Base-by-base conservation (phyloP, 2,113 vertebrate genomes). In the Rhadina sibilatrix region DNA sequence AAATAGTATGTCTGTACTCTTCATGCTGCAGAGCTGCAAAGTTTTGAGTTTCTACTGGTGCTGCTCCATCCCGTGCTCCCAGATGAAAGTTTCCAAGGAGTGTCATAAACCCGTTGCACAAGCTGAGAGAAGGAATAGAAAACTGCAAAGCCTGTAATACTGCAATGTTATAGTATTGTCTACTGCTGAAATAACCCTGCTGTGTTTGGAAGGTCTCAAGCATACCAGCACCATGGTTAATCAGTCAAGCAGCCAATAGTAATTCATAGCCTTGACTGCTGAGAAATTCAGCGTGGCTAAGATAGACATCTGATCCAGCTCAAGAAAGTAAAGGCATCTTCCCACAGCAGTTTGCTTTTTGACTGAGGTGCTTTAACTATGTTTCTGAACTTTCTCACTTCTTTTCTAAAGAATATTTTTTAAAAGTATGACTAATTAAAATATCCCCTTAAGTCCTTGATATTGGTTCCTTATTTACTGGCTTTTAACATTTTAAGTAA, bases 181-280 rank as follows among this genome's bases (percentile, higher is more conserved):
- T 88, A 5, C 52, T 94, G 85, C 85, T 64, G 83, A 72, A 87
- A 10, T 86, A 95, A 83, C 59, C 68, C 87, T 90, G 79, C 85
- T 94, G 90, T 96, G 92, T 88, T 90, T 90, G 88, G 88, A 93
- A 76, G 76, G 74, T 89, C 82, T 85, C 66, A 31, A 71, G 56
- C 85, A 68, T 96, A 91, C 85, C 93, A 87, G 69, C 57, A 83
- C 79, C 65, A 65, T 72, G 88, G 89, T 82, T 84, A 92, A 94
- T 89, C 69, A 83, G 80, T 75, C 65, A 64, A 40, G 80, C 85
- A 89, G 61, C 90, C 85, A 81, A 64, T 37, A 83, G 64, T 81
- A 81, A 90, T 83, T 93, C 79, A 23, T 60, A 72, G 53, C 52
- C 40, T 86, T 77, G 76, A 86, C 88, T 96, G 72, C 88, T 71